These are phyloP conservation scores for Pardalotus punctatus DNA, from an alignment of 2,113 vertebrate species.

Conservation along the genomic window DNA sequence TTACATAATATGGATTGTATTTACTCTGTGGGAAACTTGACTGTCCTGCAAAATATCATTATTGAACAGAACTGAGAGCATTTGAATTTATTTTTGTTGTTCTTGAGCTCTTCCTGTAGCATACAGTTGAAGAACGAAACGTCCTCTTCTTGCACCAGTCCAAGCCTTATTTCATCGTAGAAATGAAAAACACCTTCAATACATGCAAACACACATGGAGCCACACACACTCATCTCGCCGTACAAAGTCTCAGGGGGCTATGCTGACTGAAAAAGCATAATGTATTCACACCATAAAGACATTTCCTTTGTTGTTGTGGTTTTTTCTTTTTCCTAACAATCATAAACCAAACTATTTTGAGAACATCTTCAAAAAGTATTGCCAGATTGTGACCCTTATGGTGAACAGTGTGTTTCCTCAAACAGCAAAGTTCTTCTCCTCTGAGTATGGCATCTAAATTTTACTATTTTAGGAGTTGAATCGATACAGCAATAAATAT, in stretches of 20 bases:
- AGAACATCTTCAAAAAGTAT: conserved; percentile 31
- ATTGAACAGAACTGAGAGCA: conserved; percentile 41
- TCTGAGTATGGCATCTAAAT: neutral
- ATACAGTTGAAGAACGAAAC: conserved; percentile 13
- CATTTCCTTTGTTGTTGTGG: neutral
- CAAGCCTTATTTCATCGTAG: neutral
- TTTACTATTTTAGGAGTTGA: neutral
- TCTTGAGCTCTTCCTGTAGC: conserved; percentile 44
- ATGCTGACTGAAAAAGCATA: neutral
- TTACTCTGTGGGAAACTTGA: conserved; percentile 65
- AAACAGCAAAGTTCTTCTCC: neutral
- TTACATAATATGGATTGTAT: conserved; percentile 69
- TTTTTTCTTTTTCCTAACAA: neutral
- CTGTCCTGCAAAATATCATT: conserved; percentile 53
- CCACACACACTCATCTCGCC: conserved; percentile 18
- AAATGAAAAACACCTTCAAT: conserved; percentile 58
- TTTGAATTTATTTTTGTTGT: conserved; percentile 61
- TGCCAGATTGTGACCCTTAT: neutral
- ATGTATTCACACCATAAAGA: conserved; percentile 7
- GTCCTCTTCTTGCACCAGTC: conserved; percentile 21
- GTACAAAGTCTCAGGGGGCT: neutral
- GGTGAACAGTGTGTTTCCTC: neutral
- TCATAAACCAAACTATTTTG: neutral
- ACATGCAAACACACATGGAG: neutral
- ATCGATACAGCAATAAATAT: neutral